Base-by-base conservation (phyloP, 2,888 invertebrate species). In the Cantharis rustica region DNA sequence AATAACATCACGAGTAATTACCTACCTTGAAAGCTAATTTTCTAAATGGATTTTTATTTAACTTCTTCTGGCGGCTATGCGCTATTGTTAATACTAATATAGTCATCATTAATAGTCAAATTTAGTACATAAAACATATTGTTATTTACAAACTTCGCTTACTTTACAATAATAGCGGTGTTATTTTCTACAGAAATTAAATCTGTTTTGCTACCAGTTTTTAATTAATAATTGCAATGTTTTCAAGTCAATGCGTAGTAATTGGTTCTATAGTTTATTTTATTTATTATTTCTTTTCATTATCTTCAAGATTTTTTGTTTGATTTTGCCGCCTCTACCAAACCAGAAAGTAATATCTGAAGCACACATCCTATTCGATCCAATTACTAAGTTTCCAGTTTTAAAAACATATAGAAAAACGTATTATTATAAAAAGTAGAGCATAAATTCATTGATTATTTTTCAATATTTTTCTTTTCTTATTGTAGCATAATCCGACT, bases 1-100 rank as follows among this genome's bases (percentile, higher is more conserved):
- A 69, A 69, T 70, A 66, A 20, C 74, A 66, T 70, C 70, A 47
- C 47, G 47, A 47, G 47, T 47, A 47, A 47, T 47, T 47, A 47
- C 47, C 47, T n/a, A 47, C n/a, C 47, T 47, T 47, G n/a, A 47
- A 47, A 47, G 47, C 47, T 47, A 47, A 47, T 47, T 47, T 47
- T 47, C 2, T n/a, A 47, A 47, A 47, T 47, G n/a, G 47, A 13
- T 47, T 47, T 47, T 47, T 47, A 47, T 47, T n/a, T 13, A 47
- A 47, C 47, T 47, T n/a, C 47, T 47, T 47, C n/a, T 47, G 47
- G 7, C 47, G n/a, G n/a, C 7, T 47, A 47, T 47, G n/a, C 47
- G n/a, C n/a, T 47, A 47, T 47, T 47, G 47, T 47, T 47, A 47
- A 47, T 47, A 7, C 7, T 47, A 47, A 47, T 47, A n/a, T n/a